Evolutionary conservation across 2,888 invertebrate species (phyloP).

Genomic region (Tenthredo notha): DNA sequence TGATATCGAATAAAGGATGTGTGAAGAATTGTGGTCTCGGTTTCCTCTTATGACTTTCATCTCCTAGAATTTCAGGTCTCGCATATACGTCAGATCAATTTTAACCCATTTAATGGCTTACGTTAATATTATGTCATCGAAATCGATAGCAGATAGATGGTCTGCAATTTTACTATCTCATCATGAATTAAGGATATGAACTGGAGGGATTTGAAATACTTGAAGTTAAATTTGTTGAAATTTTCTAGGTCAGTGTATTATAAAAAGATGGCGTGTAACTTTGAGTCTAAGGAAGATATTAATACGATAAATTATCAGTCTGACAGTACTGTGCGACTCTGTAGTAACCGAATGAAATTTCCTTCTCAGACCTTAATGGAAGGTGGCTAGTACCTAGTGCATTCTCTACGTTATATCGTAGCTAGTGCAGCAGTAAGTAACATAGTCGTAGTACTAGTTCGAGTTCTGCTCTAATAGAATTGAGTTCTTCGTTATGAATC

Average conservation of each 20-base stretch:
- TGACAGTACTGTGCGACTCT: background rate
- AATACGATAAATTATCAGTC: slow-evolving; percentile 27
- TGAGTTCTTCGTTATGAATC: slow-evolving; percentile 20
- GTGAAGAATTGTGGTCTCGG: background rate
- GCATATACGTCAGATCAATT: background rate
- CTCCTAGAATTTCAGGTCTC: background rate
- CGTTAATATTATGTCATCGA: background rate
- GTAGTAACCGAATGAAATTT: slow-evolving; percentile 31
- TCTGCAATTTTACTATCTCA: background rate
- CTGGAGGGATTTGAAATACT: background rate
- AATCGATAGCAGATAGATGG: background rate
- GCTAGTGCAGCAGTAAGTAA: background rate
- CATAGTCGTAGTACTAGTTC: background rate
- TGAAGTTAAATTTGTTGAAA: background rate
- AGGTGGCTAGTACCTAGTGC: background rate
- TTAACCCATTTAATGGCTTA: background rate
- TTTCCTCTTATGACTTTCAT: background rate
- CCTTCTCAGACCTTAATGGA: slow-evolving; percentile 32
- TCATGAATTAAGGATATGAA: background rate
- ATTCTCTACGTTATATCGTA: slow-evolving; percentile 13
- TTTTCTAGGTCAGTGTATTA: slow-evolving; percentile 7
- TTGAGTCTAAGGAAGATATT: slow-evolving; percentile 4
- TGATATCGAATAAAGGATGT: background rate
- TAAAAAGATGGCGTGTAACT: background rate
- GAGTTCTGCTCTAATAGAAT: slow-evolving; percentile 6